Base-by-base conservation (phyloP, 2,113 vertebrate species). In the Mus spicilegus region DNA sequence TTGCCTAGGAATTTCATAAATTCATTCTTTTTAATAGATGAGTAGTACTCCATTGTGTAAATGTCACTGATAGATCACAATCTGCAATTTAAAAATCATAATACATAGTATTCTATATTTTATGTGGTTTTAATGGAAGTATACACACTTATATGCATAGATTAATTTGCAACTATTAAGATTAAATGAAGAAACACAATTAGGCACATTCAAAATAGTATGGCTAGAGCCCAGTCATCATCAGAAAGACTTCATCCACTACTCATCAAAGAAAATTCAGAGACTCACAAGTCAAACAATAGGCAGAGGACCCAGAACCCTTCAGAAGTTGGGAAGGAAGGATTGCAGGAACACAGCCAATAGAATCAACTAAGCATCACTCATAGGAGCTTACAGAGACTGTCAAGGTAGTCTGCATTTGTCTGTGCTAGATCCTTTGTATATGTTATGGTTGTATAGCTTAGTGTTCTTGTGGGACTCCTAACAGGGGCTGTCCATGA, bases 141-240 rank as follows among this genome's bases (percentile, higher is more conserved):
- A 39, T 49, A 87, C 33, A 5, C 61, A 84, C 24, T 77, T 65
- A n/a, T 81, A 72, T 46, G 2, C 16, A 65, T 86, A 65, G 1
- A 73, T 89, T 97, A 76, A 61, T 93, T n/a, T 84, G 39, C 24
- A 89, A 82, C 33, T 73, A 77, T 80, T 95, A 70, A 93, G 19
- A 95, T 70, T 91, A 13, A 78, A 17, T 78, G 28, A 78, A 51
- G 28, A 46, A 28, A 33, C 30, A 36, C 36, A 4, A 70, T 70
- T 33, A 36, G 69, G 69, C 33, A 70, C 33, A 12, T 70, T 70
- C 69, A 7, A 33, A 14, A 10, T 36, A n/a, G 33, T 36, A 70
- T 17, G 33, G 5, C 69, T 12, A 36, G 16, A 70, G 28, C 69
- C 33, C 33, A 70, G 7, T 36, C 69, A 36, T 70, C 69, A 17